Percentiles rank a stretch among this genome's conserved stretches.
phyloP scores from a whole-genome alignment of 2,113 vertebrate genomes.

The Azemiops feae region DNA sequence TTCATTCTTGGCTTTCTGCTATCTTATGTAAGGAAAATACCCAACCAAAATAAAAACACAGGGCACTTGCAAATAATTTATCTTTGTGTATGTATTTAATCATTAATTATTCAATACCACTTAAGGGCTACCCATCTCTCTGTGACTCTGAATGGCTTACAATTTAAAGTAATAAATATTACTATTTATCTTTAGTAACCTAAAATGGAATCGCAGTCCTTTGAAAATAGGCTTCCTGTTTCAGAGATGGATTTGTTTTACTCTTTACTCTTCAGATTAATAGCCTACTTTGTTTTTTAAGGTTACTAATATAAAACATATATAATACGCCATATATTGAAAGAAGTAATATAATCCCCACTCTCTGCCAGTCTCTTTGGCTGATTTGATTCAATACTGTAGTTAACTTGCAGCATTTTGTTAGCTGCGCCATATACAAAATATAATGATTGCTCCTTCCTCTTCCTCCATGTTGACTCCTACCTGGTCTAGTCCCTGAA shows the following conservation, averaged over 20 bases:
- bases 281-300: not conserved
- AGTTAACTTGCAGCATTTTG: not conserved
- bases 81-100: not conserved
- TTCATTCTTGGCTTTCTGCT: not conserved
- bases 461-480: not conserved
- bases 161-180: not conserved
- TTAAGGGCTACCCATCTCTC: not conserved
- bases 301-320: not conserved
- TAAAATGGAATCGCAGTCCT: not conserved
- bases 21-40: not conserved
- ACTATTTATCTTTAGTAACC: not conserved
- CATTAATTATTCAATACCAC: not conserved
- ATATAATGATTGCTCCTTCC: not conserved
- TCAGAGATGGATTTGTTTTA: not conserved
- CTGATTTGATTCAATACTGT: not conserved
- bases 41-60: not conserved
- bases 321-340: not conserved
- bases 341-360: not conserved
- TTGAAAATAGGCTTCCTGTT: not conserved
- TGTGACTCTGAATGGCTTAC: not conserved
- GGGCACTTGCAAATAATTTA: not conserved
- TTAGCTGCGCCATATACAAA: not conserved
- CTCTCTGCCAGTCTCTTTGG: not conserved
- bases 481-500: not conserved
- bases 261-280: not conserved